Base-by-base conservation (phyloP, 2,113 vertebrate species). In the Macquaria australasica region DNA sequence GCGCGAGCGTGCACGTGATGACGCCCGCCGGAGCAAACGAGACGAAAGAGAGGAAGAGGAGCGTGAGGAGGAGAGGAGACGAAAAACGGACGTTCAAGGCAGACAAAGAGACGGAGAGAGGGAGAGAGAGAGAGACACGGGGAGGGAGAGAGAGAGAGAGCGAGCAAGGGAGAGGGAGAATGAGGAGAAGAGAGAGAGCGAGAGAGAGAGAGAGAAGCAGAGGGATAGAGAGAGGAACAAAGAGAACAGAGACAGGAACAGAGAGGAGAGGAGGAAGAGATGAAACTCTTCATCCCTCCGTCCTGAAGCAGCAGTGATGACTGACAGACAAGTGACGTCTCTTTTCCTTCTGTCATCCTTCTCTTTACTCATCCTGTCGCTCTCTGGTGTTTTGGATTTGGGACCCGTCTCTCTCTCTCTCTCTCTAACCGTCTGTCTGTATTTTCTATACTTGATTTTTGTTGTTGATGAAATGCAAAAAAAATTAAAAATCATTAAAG, bases 241-340 rank as follows among this genome's bases (percentile, higher is more conserved):
- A 55, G 94, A 94, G 89, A 95, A 96, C 91, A 15, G 79, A 91
- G 90, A 94, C 83, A 72, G 86, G 71, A 91, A 93, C 84, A 85
- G 88, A 73, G 90, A 88, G 39, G 85, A 89, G 58, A 79, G 75
- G 85, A 91, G 88, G 72, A 90, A 90, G 77, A 90, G 87, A 50
- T 87, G 43, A 80, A 78, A 53, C 34, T 56, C 55, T 56, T 78
- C 64, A 31, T 67, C 53, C 3, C 50, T 53, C 8, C 20, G 1
- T 58, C 45, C 23, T 12, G 73, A 55, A 70, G 74, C 79, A 79
- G 69, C 73, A 53, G 83, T 31, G 76, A 79, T 77, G 45, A 77
- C 23, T 74, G 73, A 73, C 45, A 77, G 68, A 79, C 48, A 11
- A 41, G 56, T 64, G 8, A 82, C 70, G 28, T 23, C 59, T 59